Conservation (phyloP, 1,140 invertebrate genomes). For the Elymnias hypermnestra region DNA sequence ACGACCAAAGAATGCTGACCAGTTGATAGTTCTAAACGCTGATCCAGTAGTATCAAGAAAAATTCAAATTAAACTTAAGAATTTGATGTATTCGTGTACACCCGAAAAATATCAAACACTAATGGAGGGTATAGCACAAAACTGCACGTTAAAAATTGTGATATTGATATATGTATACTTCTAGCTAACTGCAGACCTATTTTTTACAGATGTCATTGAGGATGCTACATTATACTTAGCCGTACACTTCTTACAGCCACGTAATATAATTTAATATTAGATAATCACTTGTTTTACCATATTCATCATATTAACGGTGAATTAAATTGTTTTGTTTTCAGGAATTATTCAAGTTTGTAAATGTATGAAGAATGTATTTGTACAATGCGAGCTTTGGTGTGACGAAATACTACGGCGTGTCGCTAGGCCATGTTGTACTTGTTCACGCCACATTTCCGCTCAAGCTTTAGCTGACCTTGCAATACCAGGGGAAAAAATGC, state of each 20-base stretch:
- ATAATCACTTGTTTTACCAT: neutral
- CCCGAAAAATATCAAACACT: constrained; percentile 35
- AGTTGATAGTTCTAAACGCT: constrained; percentile 34
- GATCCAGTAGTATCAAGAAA: constrained; percentile 55
- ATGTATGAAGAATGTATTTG: constrained; percentile 62
- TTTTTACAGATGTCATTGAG: constrained; percentile 50
- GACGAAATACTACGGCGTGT: constrained; percentile 54
- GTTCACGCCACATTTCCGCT: constrained; percentile 46
- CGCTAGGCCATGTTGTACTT: constrained; percentile 45
- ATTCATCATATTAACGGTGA: neutral
- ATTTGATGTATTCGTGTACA: constrained; percentile 35
- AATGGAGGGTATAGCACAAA: constrained; percentile 35
- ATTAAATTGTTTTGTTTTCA: constrained; percentile 26
- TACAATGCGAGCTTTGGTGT: constrained; percentile 62
- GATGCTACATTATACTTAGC: constrained; percentile 52
- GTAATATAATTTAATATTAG: constrained; percentile 28
- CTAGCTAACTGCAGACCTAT: neutral
- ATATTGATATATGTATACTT: neutral
- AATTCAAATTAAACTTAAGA: constrained; percentile 51
- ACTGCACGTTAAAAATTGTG: neutral
- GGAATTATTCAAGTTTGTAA: constrained; percentile 60
- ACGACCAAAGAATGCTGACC: constrained; percentile 44
- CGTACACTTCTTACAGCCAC: constrained; percentile 46
- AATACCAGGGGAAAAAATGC: constrained; percentile 21
- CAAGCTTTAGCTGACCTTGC: constrained; percentile 39